phyloP scores from a whole-genome alignment of 2,113 vertebrate genomes.

The Silurus glanis region DNA sequence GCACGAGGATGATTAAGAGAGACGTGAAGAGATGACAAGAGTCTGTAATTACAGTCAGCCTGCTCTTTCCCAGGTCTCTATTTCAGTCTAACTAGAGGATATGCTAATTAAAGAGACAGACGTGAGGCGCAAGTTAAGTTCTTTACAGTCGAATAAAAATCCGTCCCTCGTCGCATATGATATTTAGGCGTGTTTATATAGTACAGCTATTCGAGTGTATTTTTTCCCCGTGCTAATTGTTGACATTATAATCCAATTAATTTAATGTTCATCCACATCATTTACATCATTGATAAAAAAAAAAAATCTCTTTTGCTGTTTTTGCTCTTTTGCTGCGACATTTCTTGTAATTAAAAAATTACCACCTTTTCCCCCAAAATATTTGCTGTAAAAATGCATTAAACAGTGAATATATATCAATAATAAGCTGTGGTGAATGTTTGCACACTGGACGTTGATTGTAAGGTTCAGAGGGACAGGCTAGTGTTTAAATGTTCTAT shows the following conservation, averaged over 20 bases:
- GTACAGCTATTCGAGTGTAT: neutral
- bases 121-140: conserved; percentile 41
- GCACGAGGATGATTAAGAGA: conserved; percentile 67
- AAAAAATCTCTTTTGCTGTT: neutral
- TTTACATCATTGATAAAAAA: neutral
- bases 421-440: conserved; percentile 52
- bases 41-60: conserved; percentile 68
- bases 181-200: neutral
- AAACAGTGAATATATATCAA: conserved; percentile 26
- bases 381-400: conserved; percentile 11
- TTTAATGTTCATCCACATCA: neutral
- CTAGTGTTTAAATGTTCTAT: conserved; percentile 56
- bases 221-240: neutral
- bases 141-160: neutral
- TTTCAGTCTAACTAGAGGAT: conserved; percentile 67
- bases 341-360: neutral
- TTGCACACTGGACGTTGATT: conserved; percentile 58
- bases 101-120: conserved; percentile 65
- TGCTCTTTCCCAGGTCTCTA: conserved; percentile 59
- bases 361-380: neutral
- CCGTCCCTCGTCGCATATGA: conserved; percentile 21
- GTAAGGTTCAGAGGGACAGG: conserved; percentile 50
- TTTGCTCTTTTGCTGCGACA: too few species aligned
- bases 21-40: conserved; percentile 59
- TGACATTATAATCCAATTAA: neutral